These are phyloP conservation scores for Nomada goodeniana DNA, from an alignment of 2,888 invertebrate species.

Conservation along the genomic window DNA sequence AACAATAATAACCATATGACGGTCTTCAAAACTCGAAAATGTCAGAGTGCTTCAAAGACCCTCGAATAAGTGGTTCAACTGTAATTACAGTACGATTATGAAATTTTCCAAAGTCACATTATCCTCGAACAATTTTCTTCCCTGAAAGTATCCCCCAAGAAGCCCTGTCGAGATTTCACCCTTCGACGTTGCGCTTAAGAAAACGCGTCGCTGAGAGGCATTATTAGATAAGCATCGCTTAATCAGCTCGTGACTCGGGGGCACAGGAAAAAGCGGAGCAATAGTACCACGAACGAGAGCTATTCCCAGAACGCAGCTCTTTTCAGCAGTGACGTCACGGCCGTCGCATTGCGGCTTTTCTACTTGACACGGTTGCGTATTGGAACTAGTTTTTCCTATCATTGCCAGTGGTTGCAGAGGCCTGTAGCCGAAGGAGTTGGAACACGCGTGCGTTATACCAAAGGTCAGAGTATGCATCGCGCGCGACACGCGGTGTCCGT, in stretches of 20 bases:
- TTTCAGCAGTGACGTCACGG: conserved; percentile 57
- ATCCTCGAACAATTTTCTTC: background rate
- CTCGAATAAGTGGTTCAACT: background rate
- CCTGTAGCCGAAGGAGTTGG: background rate
- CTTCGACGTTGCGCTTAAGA: background rate
- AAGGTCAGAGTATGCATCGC: conserved; percentile 29
- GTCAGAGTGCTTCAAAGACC: too few relatives aligned
- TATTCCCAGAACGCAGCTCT: conserved; percentile 47
- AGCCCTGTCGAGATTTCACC: background rate
- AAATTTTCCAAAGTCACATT: background rate
- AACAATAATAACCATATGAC: too few relatives aligned
- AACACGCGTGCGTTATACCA: conserved; percentile 1
- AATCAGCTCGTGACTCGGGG: conserved; percentile 35
- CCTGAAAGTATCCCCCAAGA: background rate
- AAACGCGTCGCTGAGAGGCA: conserved; percentile 26
- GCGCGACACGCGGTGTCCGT: conserved; percentile 12
- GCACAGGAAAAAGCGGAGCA: conserved; percentile 19
- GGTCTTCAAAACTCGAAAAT: background rate
- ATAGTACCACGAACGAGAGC: conserved; percentile 26
- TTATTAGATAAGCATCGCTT: conserved; percentile 46
- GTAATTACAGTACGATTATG: background rate
- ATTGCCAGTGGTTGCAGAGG: background rate
- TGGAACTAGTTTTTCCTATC: conserved; percentile 50
- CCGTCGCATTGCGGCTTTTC: conserved; percentile 63
- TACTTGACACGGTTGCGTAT: conserved; percentile 65